Conservation (phyloP, 2,888 invertebrate genomes). For the Heterodera filipjevi region DNA sequence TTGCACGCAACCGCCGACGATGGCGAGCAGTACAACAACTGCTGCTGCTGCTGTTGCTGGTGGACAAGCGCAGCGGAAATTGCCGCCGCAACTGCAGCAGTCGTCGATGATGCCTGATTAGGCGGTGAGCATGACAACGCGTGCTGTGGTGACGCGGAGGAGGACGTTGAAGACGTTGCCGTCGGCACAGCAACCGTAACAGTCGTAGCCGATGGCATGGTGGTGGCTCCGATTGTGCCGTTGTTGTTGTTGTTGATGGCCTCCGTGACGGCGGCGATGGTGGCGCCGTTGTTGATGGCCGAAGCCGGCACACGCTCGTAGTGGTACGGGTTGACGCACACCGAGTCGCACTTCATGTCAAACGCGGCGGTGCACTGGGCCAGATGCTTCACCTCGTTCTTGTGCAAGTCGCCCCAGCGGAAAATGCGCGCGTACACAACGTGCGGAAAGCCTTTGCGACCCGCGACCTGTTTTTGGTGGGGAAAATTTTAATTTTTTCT, state of each 20-base stretch:
- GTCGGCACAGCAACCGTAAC: too few species aligned
- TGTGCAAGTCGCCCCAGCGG: constrained; percentile 98
- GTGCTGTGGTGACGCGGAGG: not conserved
- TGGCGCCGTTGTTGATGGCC: not conserved
- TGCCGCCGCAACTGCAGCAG: not conserved
- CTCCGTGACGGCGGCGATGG: too few species aligned
- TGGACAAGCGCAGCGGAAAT: not conserved
- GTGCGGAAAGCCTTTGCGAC: constrained; percentile 91
- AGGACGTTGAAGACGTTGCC: not conserved
- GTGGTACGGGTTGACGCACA: constrained; percentile 91
- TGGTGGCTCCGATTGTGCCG: not conserved
- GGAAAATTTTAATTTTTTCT: too few species aligned
- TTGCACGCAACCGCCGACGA: not conserved
- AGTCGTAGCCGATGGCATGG: too few species aligned
- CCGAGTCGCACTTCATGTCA: constrained; percentile 43
- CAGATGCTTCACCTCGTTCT: constrained; percentile 86
- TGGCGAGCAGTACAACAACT: not conserved
- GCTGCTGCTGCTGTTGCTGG: too few species aligned
- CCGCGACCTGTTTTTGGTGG: not conserved
- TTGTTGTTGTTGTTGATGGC: not conserved
- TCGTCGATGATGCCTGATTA: not conserved
- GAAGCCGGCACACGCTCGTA: constrained; percentile 95
- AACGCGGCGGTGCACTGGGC: constrained; percentile 36
- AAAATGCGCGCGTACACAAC: constrained; percentile 98
- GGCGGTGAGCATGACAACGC: too few species aligned